Evolutionary conservation across 2,888 invertebrate species (phyloP).

Genomic region (Platypus cylindrus): DNA sequence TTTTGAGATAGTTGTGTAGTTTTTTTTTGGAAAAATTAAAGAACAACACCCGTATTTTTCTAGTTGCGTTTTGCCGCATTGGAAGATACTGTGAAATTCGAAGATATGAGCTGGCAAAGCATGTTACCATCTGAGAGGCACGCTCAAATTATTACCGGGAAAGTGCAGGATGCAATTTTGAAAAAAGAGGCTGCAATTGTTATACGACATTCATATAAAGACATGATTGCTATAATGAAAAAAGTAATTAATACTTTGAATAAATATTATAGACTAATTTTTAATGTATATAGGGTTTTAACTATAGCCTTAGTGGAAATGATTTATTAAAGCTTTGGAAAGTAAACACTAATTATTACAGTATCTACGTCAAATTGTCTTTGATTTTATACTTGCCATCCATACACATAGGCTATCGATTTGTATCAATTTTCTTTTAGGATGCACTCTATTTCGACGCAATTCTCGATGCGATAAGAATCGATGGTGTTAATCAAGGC

Average conservation of each 20-base stretch:
- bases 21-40: neutral
- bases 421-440: constrained; percentile 33
- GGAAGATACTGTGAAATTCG: constrained; percentile 40
- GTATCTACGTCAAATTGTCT: neutral
- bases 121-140: constrained; percentile 38
- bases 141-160: constrained; percentile 46
- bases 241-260: constrained; percentile 38
- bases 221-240: constrained; percentile 48
- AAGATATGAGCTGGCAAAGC: constrained; percentile 25
- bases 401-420: neutral
- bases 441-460: constrained; percentile 53
- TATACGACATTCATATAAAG: constrained; percentile 48
- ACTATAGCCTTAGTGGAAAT: no score
- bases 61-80: constrained; percentile 42
- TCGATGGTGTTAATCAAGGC: constrained; percentile 47
- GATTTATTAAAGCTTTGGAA: no score
- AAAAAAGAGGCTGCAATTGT: constrained; percentile 52
- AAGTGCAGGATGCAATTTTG: constrained; percentile 48
- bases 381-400: neutral
- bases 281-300: no score
- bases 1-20: neutral
- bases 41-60: constrained; percentile 8
- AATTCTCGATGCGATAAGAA: constrained; percentile 43
- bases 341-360: no score
- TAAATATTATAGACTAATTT: no score